These are phyloP conservation scores for Catamblyrhynchus diadema DNA, from an alignment of 2,797 vertebrate genomes.

Conservation along the genomic window DNA sequence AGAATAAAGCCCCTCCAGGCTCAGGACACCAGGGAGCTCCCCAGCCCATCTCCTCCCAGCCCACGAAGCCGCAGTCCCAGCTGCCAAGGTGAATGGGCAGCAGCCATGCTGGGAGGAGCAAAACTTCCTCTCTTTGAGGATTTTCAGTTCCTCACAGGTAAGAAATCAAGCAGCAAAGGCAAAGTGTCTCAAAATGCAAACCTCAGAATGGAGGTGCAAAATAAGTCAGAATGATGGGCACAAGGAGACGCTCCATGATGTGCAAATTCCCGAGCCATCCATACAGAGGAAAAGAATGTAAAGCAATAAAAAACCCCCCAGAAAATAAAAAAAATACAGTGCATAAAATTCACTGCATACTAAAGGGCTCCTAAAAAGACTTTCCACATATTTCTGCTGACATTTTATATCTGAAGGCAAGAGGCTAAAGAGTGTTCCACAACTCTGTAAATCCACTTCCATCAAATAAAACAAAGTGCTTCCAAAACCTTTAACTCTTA, in stretches of 20 bases:
- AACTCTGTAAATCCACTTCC: constrained; percentile 49
- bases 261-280: neutral
- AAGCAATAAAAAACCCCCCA: neutral
- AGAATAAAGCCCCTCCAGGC: neutral
- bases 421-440: neutral
- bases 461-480: constrained; percentile 38
- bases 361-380: constrained; percentile 14
- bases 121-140: neutral
- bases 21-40: fast-evolving
- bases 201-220: neutral
- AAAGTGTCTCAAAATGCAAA: neutral
- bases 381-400: constrained; percentile 30
- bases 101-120: neutral
- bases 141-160: neutral
- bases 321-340: constrained; percentile 16
- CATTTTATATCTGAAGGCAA: constrained; percentile 34
- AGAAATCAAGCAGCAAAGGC: neutral
- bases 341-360: constrained; percentile 31
- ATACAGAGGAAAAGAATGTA: neutral
- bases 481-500: constrained; percentile 56
- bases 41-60: neutral
- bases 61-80: neutral
- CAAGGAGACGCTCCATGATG: neutral
- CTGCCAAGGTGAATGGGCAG: neutral
- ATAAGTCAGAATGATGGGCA: neutral